These are phyloP conservation scores for Argyresthia goedartella DNA, from an alignment of 2,888 invertebrate species.

Conservation along the genomic window DNA sequence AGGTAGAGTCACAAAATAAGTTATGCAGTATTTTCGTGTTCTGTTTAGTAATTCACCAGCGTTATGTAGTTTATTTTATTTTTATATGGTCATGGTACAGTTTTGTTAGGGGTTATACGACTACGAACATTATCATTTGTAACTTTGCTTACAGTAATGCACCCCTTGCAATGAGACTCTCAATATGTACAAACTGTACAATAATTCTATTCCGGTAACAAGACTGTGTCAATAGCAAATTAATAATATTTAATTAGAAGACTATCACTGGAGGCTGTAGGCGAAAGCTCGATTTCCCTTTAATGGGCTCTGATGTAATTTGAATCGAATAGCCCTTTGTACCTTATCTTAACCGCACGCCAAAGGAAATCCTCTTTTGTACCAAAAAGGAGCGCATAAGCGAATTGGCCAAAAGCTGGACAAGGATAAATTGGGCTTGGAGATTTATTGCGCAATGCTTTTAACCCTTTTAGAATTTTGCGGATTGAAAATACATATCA, in stretches of 20 bases:
- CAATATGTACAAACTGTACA: too few species aligned
- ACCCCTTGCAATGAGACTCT: too few species aligned
- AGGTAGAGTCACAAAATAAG: too few species aligned
- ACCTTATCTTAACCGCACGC: conserved; percentile 33
- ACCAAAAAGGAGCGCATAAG: conserved; percentile 44
- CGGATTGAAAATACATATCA: conserved; percentile 27
- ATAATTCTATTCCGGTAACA: background rate
- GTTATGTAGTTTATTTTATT: too few species aligned
- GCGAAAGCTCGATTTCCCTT: conserved; percentile 17
- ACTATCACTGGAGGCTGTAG: conserved; percentile 1
- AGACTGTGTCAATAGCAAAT: background rate
- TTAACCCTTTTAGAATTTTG: conserved; percentile 44
- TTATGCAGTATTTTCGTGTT: too few species aligned
- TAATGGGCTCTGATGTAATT: conserved; percentile 33
- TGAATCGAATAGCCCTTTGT: conserved; percentile 51
- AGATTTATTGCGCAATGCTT: conserved; percentile 66
- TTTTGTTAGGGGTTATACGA: too few species aligned
- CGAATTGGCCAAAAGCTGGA: conserved; percentile 40
- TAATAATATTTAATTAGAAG: conserved; percentile 19
- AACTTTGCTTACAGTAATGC: too few species aligned
- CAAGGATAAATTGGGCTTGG: conserved; percentile 55
- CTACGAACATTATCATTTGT: too few species aligned
- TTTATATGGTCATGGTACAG: too few species aligned
- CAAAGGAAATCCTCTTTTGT: conserved; percentile 42
- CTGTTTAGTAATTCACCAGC: too few species aligned